Evolutionary conservation across 1,140 invertebrate genomes (phyloP).

Genomic region (Drosophila rufa): DNA sequence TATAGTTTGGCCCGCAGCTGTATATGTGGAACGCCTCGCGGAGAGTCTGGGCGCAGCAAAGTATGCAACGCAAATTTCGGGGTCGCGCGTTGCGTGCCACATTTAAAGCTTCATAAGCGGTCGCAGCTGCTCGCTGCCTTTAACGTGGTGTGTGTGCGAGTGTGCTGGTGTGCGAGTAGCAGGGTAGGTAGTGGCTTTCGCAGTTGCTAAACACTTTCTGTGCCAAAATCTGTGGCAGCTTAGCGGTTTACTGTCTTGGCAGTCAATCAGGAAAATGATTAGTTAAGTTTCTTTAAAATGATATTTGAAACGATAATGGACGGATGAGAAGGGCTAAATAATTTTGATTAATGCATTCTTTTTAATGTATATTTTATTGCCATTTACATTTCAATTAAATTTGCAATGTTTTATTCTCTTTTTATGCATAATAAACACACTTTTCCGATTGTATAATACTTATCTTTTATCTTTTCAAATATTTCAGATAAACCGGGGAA

Average conservation of each 20-base stretch:
- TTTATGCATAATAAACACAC: not conserved
- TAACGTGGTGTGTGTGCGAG: constrained; percentile 22
- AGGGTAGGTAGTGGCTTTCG: not conserved
- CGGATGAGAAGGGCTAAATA: not conserved
- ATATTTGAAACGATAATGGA: not conserved
- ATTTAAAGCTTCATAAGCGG: constrained; percentile 46
- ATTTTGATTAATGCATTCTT: not conserved
- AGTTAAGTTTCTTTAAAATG: constrained; percentile 1
- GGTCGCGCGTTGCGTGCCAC: constrained; percentile 59
- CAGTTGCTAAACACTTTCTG: constrained; percentile 9
- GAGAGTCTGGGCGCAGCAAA: constrained; percentile 56
- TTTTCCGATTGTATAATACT: too few relatives aligned
- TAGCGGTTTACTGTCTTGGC: constrained; percentile 26
- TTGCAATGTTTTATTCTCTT: not conserved
- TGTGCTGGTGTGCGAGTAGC: constrained; percentile 11
- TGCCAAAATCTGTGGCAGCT: constrained; percentile 22
- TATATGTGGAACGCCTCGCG: constrained; percentile 6
- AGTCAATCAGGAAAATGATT: constrained; percentile 31
- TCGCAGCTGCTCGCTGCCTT: constrained; percentile 33
- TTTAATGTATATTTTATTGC: not conserved
- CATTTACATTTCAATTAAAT: too few relatives aligned
- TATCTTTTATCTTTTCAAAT: not conserved
- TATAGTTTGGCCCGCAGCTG: not conserved
- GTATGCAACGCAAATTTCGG: constrained; percentile 69
- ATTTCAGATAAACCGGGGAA: not conserved